Conservation (phyloP, 2,113 vertebrate species). For the Phylloscopus trochiloides region DNA sequence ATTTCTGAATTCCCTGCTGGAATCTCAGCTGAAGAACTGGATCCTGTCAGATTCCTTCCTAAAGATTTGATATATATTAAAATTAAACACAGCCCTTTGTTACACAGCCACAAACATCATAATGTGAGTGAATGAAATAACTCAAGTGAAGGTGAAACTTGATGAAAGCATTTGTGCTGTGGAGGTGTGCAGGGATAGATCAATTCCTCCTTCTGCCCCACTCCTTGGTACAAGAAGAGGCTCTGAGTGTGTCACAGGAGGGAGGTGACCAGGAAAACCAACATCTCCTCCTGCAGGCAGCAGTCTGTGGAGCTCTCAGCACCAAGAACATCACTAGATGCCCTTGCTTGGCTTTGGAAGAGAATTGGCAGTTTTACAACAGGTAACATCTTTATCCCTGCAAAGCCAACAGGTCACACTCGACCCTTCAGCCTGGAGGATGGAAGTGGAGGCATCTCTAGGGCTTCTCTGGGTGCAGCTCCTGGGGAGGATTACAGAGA, state of each 20-base stretch:
- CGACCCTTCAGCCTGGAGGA: not conserved
- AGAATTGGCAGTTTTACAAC: not conserved
- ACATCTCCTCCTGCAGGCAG: not conserved
- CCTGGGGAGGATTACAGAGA: fast-evolving
- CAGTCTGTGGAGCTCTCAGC: not conserved
- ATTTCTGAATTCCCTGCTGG: not conserved
- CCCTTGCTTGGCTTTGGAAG: not conserved
- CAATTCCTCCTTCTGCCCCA: not conserved
- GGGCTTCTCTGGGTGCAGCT: not conserved
- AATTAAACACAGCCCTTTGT: not conserved
- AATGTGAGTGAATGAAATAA: not conserved
- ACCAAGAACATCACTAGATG: not conserved
- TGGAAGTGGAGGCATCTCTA: not conserved
- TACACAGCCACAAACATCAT: not conserved
- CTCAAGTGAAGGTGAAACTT: not conserved
- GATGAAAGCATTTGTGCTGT: not conserved
- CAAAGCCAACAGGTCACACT: fast-evolving
- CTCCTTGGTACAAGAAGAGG: not conserved
- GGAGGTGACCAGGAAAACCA: not conserved
- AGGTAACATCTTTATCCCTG: not conserved
- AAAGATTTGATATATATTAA: not conserved
- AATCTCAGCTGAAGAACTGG: not conserved
- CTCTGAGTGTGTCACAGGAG: not conserved
- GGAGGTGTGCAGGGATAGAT: not conserved
- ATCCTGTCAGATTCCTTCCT: not conserved